Base-by-base conservation (phyloP, 2,888 invertebrate species). In the Patella ulyssiponensis region DNA sequence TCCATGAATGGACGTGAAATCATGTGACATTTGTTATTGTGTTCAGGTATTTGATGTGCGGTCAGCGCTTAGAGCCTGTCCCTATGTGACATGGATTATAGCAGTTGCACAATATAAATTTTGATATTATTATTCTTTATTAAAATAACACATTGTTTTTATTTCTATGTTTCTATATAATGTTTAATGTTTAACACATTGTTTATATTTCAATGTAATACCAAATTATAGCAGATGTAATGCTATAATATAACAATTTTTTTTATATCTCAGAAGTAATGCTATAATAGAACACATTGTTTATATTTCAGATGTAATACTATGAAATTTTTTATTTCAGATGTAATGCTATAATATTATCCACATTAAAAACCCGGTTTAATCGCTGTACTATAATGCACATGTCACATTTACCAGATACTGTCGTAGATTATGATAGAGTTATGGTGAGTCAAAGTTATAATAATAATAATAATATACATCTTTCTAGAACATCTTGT, bases 341-440 rank as follows among this genome's bases (percentile, higher is more conserved):
- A 78, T 82, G 82, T 76, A 81, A 79, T 80, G 80, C 81, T 54
- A 79, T 84, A 14, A 81, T 85, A 54, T 82, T 84, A 56, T 80
- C 77, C 58, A 75, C 83, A 20, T 73, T 84, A 53, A 73, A 80
- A 72, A 79, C 80, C 3, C 80, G 82, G 71, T 83, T 85, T 76
- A 76, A 77, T 33, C 72, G 74, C 52, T 80, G 79, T 69, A 85
- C 85, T 53, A 78, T 85, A 73, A 94, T 94, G 89, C 96, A 96
- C 17, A 96, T 96, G 91, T 94, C 94, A 75, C 93, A 85, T 52
- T 77, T 84, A 51, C 83, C 86, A 7, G 81, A 84, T 58, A 83
- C 84, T 44, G 80, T 86, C 52, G 84, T 86, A 20, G 85, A 86
- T 71, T 76, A 79, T 23, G 86, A 87, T 76, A 79, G 86, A 56